A percentile compares a stretch with the other conserved stretches of the same genome.
Evolutionary conservation across 2,888 invertebrate genomes (phyloP).

Genomic region (Terebella lapidaria): DNA sequence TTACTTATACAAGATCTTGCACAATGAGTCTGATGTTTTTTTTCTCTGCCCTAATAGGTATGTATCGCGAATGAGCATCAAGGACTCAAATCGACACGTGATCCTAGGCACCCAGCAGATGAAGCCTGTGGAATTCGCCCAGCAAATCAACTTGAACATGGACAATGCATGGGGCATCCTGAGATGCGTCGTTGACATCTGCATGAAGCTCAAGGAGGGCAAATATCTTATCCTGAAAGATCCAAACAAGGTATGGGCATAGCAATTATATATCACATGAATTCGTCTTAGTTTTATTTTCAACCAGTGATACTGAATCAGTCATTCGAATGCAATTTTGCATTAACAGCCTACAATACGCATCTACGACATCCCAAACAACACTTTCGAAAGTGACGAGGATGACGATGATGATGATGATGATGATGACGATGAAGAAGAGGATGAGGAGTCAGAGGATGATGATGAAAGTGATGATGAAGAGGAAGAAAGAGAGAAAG

Average conservation of each 20-base stretch:
- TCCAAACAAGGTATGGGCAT: conserved; percentile 83
- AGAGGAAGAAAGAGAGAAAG: conserved; percentile 40
- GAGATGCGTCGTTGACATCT: conserved; percentile 92
- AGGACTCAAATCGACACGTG: conserved; percentile 92
- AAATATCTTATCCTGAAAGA: conserved; percentile 95
- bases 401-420: conserved; percentile 69
- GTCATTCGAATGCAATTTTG: neutral
- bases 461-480: conserved; percentile 9
- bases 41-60: too few relatives aligned
- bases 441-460: conserved; percentile 23
- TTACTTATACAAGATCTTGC: too few relatives aligned
- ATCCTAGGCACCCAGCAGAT: conserved; percentile 94
- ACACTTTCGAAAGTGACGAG: conserved; percentile 97
- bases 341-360: conserved; percentile 77
- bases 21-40: too few relatives aligned
- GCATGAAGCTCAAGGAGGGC: conserved; percentile 95
- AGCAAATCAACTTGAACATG: conserved; percentile 97
- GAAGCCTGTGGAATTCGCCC: conserved; percentile 96
- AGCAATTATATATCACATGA: too few relatives aligned
- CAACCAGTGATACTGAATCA: neutral
- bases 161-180: conserved; percentile 99
- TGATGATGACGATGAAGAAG: conserved; percentile 41
- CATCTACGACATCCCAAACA: conserved; percentile 95
- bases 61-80: conserved; percentile 89
- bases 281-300: too few relatives aligned